Evolutionary conservation across 2,888 invertebrate species (phyloP).

Genomic region (Trachelus tabidus): DNA sequence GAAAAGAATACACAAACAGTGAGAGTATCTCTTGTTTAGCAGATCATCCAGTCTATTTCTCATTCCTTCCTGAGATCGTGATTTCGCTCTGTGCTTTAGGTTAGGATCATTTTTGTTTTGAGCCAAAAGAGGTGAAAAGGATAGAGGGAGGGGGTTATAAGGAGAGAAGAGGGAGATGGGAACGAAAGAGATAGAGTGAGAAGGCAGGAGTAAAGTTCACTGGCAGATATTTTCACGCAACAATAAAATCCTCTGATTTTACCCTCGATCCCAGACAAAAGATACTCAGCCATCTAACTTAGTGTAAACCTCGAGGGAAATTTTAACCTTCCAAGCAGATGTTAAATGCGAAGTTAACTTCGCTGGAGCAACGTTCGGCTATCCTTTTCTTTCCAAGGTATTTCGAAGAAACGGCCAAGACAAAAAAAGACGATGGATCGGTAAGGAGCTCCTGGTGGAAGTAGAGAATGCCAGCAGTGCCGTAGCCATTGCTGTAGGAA

Average conservation of each 20-base stretch:
- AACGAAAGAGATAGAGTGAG: conserved; percentile 20
- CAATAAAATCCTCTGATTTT: conserved; percentile 45
- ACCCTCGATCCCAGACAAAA: conserved; percentile 40
- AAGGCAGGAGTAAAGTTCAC: conserved; percentile 14
- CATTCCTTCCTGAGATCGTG: not conserved
- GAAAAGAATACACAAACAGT: not conserved
- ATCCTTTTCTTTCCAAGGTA: conserved; percentile 31
- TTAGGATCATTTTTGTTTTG: not conserved
- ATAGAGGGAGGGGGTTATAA: not conserved
- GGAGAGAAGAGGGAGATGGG: not conserved
- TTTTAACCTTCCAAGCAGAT: conserved; percentile 58
- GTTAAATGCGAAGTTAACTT: conserved; percentile 61
- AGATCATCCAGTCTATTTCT: not conserved
- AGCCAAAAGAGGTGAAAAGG: not conserved
- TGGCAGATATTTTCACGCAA: conserved; percentile 15
- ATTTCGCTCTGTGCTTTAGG: not conserved
- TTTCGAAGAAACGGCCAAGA: conserved; percentile 55
- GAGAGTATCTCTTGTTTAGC: not conserved
- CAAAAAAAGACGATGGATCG: conserved; percentile 41
- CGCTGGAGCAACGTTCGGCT: conserved; percentile 35
- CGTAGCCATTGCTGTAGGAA: not conserved
- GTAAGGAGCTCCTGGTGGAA: conserved; percentile 1
- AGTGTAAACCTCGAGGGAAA: conserved; percentile 57
- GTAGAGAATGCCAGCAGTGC: conserved; percentile 5
- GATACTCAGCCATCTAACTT: conserved; percentile 46